Percentiles rank a stretch among this genome's conserved stretches.
Evolutionary conservation across 2,113 vertebrate genomes (phyloP).

Genomic region (Nibea albiflora): DNA sequence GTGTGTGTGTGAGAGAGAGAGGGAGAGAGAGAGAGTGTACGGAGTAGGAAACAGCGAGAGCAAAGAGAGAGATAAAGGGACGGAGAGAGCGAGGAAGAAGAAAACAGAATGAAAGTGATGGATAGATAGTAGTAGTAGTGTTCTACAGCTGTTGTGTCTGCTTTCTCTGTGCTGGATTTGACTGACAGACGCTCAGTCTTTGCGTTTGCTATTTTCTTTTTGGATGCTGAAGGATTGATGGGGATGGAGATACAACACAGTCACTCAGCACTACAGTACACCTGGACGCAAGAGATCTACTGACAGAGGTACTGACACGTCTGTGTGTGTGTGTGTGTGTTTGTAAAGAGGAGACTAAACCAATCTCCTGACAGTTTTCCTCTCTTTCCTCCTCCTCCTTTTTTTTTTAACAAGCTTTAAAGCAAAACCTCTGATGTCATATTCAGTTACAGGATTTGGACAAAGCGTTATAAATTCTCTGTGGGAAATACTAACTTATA

Average conservation of each 20-base stretch:
- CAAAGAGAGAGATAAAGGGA: constrained; percentile 38
- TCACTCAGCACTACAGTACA: constrained; percentile 24
- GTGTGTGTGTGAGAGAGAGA: constrained; percentile 37
- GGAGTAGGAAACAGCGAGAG: constrained; percentile 22
- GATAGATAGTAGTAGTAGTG: neutral
- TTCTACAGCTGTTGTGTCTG: neutral
- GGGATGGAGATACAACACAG: constrained; percentile 51
- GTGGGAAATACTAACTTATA: too few species aligned
- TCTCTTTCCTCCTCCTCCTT: neutral
- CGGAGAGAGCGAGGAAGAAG: constrained; percentile 10
- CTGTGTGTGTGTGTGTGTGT: constrained; percentile 14
- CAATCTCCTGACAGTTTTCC: neutral
- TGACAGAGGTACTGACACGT: constrained; percentile 61
- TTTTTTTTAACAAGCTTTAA: neutral
- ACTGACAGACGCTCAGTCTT: constrained; percentile 30
- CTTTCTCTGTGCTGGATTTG: constrained; percentile 21
- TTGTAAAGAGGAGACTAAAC: neutral
- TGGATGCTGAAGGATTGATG: constrained; percentile 57
- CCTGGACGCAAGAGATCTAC: constrained; percentile 57
- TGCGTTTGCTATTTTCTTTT: constrained; percentile 33
- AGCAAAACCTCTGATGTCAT: neutral
- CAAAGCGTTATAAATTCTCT: too few species aligned
- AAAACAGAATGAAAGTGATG: constrained; percentile 17
- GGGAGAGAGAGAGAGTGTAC: constrained; percentile 24
- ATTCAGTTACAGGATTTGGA: neutral